These are phyloP conservation scores for Colius striatus DNA, from an alignment of 2,113 vertebrate species.

Conservation along the genomic window DNA sequence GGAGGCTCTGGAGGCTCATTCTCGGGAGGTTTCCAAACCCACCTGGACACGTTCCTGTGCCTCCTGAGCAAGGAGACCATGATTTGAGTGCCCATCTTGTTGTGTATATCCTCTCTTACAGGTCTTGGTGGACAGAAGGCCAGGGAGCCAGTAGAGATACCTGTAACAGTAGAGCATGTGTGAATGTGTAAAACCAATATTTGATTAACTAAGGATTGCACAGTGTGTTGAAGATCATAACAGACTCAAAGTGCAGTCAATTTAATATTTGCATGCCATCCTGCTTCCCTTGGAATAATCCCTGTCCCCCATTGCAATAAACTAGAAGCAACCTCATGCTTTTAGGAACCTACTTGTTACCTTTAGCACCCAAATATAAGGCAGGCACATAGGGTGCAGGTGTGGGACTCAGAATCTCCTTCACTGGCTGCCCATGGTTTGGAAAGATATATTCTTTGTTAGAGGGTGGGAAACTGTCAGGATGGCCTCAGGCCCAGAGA, in stretches of 20 bases:
- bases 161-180: not conserved
- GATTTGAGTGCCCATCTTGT: not conserved
- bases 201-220: not conserved
- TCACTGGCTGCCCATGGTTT: too few relatives aligned
- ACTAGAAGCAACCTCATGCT: not conserved
- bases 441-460: too few relatives aligned
- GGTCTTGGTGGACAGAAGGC: not conserved
- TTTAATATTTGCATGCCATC: not conserved
- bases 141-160: not conserved
- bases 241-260: not conserved
- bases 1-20: too few relatives aligned
- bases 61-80: too few relatives aligned
- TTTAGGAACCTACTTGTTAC: not conserved
- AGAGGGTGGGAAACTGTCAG: too few relatives aligned
- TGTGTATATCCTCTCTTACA: not conserved
- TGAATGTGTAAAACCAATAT: not conserved
- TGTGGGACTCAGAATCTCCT: not conserved
- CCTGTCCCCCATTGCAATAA: accelerated
- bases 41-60: too few relatives aligned
- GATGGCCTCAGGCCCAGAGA: too few relatives aligned
- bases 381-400: not conserved
- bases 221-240: not conserved
- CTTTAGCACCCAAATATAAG: not conserved
- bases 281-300: not conserved
- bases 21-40: too few relatives aligned